Evolutionary conservation across 2,797 vertebrate species (phyloP).

Genomic region (Lagocephalus sceleratus): DNA sequence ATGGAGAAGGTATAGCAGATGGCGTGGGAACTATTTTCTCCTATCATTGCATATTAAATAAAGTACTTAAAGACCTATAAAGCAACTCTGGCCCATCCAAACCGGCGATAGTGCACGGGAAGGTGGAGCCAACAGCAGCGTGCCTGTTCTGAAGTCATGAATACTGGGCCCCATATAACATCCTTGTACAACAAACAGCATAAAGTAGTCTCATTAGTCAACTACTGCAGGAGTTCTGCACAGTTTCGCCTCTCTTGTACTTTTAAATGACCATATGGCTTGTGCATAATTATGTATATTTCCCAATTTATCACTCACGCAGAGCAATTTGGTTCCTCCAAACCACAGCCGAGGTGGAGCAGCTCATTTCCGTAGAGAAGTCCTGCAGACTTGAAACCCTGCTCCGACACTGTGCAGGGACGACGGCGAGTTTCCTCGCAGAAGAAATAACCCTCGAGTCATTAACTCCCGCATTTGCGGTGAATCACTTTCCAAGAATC

Average conservation of each 20-base stretch:
- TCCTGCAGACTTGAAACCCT: too few species aligned
- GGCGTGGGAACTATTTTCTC: not conserved
- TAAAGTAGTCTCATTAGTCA: conserved; percentile 36
- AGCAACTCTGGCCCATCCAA: not conserved
- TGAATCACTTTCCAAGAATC: too few species aligned
- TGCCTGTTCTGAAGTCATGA: not conserved
- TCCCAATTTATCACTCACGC: conserved; percentile 29
- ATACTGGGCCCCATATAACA: not conserved
- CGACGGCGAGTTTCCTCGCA: too few species aligned
- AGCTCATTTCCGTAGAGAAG: too few species aligned
- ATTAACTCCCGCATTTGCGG: too few species aligned
- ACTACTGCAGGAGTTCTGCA: conserved; percentile 24
- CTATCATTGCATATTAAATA: not conserved
- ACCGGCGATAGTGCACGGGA: conserved; percentile 1
- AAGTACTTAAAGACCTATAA: not conserved
- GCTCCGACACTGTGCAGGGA: too few species aligned
- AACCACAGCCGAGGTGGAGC: too few species aligned
- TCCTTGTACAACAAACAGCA: conserved; percentile 39
- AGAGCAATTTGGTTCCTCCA: conserved; percentile 23
- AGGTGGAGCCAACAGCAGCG: conserved; percentile 3
- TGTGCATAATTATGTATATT: conserved; percentile 43
- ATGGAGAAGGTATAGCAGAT: conserved; percentile 2
- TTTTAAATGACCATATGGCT: conserved; percentile 48
- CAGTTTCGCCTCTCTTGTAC: conserved; percentile 29
- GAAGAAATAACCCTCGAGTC: too few species aligned